These are phyloP conservation scores for Nanorana parkeri DNA, from an alignment of 2,113 vertebrate genomes.

Conservation along the genomic window DNA sequence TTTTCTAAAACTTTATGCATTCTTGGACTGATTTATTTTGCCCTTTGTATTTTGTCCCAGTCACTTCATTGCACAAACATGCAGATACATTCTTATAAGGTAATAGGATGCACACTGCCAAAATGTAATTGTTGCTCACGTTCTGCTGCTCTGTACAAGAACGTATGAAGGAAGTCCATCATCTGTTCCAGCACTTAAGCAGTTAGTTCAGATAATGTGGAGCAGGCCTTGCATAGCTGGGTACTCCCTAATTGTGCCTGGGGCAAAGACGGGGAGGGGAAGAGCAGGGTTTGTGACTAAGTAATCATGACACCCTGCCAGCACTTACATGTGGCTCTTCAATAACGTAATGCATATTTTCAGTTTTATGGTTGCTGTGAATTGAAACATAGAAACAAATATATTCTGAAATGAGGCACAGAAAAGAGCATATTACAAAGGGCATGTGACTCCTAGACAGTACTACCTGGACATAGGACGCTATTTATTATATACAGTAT, in stretches of 20 bases:
- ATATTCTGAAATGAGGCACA: slow-evolving; percentile 22
- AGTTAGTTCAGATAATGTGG: slow-evolving; percentile 42
- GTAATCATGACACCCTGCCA: slow-evolving; percentile 11
- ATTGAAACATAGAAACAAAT: slow-evolving; percentile 39
- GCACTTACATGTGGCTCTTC: slow-evolving; percentile 46
- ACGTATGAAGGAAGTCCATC: background rate
- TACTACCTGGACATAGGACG: background rate
- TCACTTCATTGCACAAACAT: slow-evolving; percentile 53
- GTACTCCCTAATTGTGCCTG: slow-evolving; percentile 40
- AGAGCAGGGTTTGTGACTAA: background rate
- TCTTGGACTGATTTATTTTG: slow-evolving; percentile 36
- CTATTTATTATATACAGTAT: too few species aligned
- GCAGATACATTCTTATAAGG: slow-evolving; percentile 44
- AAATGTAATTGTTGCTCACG: slow-evolving; percentile 22
- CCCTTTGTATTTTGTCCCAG: slow-evolving; percentile 20
- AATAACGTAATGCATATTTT: slow-evolving; percentile 49
- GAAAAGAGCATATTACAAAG: background rate
- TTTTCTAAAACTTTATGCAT: slow-evolving; percentile 28
- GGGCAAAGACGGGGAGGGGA: background rate
- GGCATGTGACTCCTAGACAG: background rate
- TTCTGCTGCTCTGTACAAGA: background rate
- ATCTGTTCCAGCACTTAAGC: slow-evolving; percentile 25
- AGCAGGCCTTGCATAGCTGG: background rate
- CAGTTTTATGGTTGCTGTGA: slow-evolving; percentile 43
- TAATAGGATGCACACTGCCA: slow-evolving; percentile 23